Evolutionary conservation across 2,113 vertebrate species (phyloP).

Genomic region (Engraulis encrasicolus): DNA sequence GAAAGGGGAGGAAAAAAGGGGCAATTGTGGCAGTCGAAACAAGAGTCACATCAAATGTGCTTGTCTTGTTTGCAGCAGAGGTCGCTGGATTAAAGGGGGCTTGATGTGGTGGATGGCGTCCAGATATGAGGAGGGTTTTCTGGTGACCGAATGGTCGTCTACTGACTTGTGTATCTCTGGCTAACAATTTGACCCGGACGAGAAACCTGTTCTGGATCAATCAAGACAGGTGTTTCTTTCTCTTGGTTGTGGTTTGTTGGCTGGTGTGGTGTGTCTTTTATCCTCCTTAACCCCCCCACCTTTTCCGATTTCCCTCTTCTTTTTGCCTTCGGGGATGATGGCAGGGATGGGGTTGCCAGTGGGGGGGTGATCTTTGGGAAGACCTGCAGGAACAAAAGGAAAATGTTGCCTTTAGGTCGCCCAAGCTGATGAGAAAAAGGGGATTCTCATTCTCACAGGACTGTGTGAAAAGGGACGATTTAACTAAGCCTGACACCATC

Average conservation of each 20-base stretch:
- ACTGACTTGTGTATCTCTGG: too few species aligned
- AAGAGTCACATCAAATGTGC: constrained; percentile 40
- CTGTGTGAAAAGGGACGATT: background rate
- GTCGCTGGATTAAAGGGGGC: constrained; percentile 42
- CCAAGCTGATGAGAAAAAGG: background rate
- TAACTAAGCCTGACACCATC: constrained; percentile 6
- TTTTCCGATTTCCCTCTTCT: background rate
- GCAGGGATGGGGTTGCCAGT: background rate
- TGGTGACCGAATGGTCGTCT: background rate
- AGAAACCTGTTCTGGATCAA: background rate
- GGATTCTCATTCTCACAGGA: background rate
- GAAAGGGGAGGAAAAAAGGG: constrained; percentile 37
- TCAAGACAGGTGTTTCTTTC: background rate
- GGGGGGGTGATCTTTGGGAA: background rate
- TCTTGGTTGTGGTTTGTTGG: constrained; percentile 13
- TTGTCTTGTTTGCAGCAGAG: constrained; percentile 39
- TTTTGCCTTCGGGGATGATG: background rate
- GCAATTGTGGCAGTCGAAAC: constrained; percentile 53
- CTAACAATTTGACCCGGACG: background rate
- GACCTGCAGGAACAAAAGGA: constrained; percentile 26
- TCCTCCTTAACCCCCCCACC: background rate
- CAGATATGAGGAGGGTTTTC: background rate
- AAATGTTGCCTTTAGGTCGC: constrained; percentile 4
- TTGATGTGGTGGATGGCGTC: constrained; percentile 12
- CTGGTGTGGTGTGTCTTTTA: background rate